phyloP scores from a whole-genome alignment of 2,888 invertebrate genomes.

The Morpho helenor region DNA sequence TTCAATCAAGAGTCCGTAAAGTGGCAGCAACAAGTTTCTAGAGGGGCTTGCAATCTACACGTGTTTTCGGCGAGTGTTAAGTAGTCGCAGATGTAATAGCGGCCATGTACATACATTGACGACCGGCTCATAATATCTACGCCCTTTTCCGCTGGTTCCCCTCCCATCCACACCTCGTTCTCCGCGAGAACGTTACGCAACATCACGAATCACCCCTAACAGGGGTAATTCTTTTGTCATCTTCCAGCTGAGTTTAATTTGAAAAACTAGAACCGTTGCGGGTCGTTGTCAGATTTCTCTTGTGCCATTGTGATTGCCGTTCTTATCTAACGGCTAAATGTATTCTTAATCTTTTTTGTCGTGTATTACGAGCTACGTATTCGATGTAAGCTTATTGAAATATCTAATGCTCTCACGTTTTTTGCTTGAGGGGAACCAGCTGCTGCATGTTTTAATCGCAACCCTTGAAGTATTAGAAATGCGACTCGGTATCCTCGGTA shows the following conservation, averaged over 20 bases:
- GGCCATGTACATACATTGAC: constrained; percentile 22
- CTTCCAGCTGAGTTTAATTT: constrained; percentile 28
- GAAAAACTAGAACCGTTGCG: constrained; percentile 27
- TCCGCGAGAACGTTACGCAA: constrained; percentile 26
- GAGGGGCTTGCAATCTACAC: constrained; percentile 24
- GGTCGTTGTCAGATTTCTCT: constrained; percentile 22
- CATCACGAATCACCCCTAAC: constrained; percentile 31
- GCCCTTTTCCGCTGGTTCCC: constrained; percentile 25
- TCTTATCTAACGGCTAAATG: constrained; percentile 28
- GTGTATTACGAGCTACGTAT: constrained; percentile 7
- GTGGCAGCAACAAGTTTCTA: constrained; percentile 22
- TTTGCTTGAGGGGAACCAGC: constrained; percentile 17
- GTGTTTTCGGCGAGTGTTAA: constrained; percentile 27
- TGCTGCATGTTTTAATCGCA: constrained; percentile 1
- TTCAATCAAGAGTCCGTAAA: constrained; percentile 14
- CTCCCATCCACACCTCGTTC: constrained; percentile 11
- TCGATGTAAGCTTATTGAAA: constrained; percentile 11
- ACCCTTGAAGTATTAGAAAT: not conserved
- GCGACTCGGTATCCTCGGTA: no score
- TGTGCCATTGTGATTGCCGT: constrained; percentile 18
- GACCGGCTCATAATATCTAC: constrained; percentile 24
- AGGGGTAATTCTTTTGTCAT: constrained; percentile 31
- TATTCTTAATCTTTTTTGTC: constrained; percentile 19
- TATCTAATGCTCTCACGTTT: constrained; percentile 24
- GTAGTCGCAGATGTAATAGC: constrained; percentile 29